These are phyloP conservation scores for Cyclopterus lumpus DNA, from an alignment of 2,797 vertebrate species.

Conservation along the genomic window DNA sequence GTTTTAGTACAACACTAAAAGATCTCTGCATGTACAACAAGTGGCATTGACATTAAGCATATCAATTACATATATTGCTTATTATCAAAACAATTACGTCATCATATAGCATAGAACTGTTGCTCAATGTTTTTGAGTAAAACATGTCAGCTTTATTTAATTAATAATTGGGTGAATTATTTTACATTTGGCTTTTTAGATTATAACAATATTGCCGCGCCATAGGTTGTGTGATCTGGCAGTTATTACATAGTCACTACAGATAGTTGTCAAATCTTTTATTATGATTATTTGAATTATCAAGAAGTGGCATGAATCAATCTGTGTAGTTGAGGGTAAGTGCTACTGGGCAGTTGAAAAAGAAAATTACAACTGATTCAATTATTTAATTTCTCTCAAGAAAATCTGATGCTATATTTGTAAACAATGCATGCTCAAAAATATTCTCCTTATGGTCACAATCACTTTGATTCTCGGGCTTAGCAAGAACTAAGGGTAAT, in stretches of 20 bases:
- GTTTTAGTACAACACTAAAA: conserved; percentile 6
- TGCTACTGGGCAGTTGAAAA: background rate
- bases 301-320: background rate
- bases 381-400: background rate
- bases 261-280: background rate
- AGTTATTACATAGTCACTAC: background rate
- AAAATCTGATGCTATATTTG: background rate
- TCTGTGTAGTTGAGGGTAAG: background rate
- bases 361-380: background rate
- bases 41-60: background rate
- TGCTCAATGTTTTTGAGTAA: background rate
- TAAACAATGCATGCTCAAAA: background rate
- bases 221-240: background rate
- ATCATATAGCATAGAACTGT: background rate
- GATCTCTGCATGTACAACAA: background rate
- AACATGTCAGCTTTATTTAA: background rate
- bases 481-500: conserved; percentile 1
- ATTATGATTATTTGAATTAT: background rate
- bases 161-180: background rate
- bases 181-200: background rate
- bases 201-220: background rate
- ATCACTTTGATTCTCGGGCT: background rate
- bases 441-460: background rate
- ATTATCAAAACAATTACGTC: background rate
- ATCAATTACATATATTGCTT: background rate